Evolutionary conservation across 2,113 vertebrate species (phyloP), one percentile per base, ranked within the genome.

Genomic region (Perca fluviatilis): DNA sequence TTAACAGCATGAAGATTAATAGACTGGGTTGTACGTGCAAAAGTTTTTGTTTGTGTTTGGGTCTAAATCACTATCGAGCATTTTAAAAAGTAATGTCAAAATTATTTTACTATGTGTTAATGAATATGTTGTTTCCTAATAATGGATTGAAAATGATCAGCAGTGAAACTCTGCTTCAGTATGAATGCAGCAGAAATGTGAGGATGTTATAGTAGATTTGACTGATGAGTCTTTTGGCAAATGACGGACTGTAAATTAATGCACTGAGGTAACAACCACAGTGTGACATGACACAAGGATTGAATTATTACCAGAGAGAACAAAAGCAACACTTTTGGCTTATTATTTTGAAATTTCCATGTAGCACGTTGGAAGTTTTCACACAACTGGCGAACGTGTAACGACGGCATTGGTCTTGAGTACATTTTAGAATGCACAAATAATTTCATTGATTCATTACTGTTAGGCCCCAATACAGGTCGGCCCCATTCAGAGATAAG

Each of bases 251-350:
- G 71, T 49, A 67, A 89, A 85, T 72, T 1, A 87, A 91, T 88
- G 80, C 82, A 43, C 60, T 63, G 76, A 77, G 80, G 79, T 65
- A 86, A 74, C 79, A 67, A 72, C 61, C 72, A 54, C 58, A 63
- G 80, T 73, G 82, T 80, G 71, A 85, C 81, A 74, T 64, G 82
- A 85, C 75, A 36, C 49, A 19, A 77, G 27, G 58, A 73, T 23
- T 61, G 67, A 86, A 86, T 91, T 74, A 88, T 89, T 74, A 82
- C 64, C 16, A 5, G 56, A 50, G 58, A 77, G 85, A 85, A 88
- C 81, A 85, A 83, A 89, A 88, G 82, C 77, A 83, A 89, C 89
- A 85, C 82, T 19, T 76, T 43, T 18, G 62, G 54, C 63, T 11
- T 6, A 80, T 89, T 67, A 86, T 71, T 62, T 58, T 13, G 46